Conservation (phyloP, 2,797 vertebrate species). For the Craterocephalus amniculus region DNA sequence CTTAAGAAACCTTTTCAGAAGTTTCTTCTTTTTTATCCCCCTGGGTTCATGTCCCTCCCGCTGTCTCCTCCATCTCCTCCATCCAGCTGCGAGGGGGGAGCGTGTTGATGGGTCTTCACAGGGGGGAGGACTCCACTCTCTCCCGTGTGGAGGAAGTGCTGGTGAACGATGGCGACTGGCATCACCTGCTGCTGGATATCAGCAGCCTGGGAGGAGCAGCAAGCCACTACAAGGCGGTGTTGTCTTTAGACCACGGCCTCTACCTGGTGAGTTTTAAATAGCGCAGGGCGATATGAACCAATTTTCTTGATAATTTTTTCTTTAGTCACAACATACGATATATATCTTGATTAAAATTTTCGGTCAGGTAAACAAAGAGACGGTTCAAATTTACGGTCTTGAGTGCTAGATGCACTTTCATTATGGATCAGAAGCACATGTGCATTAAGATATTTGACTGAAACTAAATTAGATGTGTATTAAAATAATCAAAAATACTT, state of each 20-base stretch:
- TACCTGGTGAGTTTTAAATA: conserved; percentile 86
- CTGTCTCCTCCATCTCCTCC: conserved; percentile 10
- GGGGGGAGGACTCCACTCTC: conserved; percentile 83
- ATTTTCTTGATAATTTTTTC: no score
- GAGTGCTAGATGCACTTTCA: no score
- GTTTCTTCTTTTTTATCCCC: conserved; percentile 27
- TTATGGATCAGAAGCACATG: no score
- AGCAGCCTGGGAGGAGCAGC: conserved; percentile 68
- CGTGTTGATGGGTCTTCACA: conserved; percentile 86
- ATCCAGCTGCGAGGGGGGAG: conserved; percentile 87
- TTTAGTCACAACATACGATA: no score
- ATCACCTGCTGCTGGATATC: conserved; percentile 89
- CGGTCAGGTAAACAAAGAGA: no score
- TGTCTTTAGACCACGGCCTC: conserved; percentile 89
- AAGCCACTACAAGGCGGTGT: conserved; percentile 73
- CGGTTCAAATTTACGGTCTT: no score
- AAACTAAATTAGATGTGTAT: no score
- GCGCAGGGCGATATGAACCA: no score
- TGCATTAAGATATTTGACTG: no score
- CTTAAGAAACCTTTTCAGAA: conserved; percentile 4
- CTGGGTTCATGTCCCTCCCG: conserved; percentile 22
- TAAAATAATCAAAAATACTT: no score
- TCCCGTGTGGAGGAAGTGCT: conserved; percentile 85
- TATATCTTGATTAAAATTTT: no score
- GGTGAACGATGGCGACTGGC: conserved; percentile 92